A percentile compares a stretch with the other conserved stretches of the same genome.
These are phyloP conservation scores for Thecophora atra DNA, from an alignment of 2,888 invertebrate genomes.

Conservation along the genomic window DNA sequence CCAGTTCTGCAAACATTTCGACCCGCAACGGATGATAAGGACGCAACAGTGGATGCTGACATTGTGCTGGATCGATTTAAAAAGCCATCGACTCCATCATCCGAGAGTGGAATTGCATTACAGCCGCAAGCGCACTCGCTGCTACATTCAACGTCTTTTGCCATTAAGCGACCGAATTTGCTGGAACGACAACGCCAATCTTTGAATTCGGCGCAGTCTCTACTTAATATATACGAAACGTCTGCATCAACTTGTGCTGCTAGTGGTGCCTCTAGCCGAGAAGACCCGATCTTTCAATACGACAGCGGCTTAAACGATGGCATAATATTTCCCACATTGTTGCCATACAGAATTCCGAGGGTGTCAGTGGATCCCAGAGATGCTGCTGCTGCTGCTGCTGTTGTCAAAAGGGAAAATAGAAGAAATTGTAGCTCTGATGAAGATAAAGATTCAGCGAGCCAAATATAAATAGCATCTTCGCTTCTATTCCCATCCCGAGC, in stretches of 20 bases:
- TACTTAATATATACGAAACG: constrained; percentile 60
- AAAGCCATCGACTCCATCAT: constrained; percentile 37
- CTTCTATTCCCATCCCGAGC: constrained; percentile 18
- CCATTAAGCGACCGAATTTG: constrained; percentile 61
- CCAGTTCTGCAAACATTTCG: constrained; percentile 56
- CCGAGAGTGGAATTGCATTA: constrained; percentile 42
- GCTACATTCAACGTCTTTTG: constrained; percentile 62
- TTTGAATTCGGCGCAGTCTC: constrained; percentile 56
- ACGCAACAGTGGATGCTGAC: constrained; percentile 44
- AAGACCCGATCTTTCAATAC: constrained; percentile 66
- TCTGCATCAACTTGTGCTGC: constrained; percentile 42
- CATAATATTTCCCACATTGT: constrained; percentile 37
- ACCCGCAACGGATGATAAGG: constrained; percentile 42
- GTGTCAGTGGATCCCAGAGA: constrained; percentile 39
- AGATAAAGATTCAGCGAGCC: constrained; percentile 50
- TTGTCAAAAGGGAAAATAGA: constrained; percentile 11
- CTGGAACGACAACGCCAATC: constrained; percentile 51
- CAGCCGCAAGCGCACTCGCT: constrained; percentile 48
- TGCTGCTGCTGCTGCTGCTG: constrained; percentile 31
- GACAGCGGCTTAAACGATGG: constrained; percentile 51
- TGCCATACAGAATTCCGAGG: constrained; percentile 43
- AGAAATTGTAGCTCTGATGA: neutral
- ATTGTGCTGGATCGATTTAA: constrained; percentile 53
- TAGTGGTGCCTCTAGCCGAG: constrained; percentile 56
- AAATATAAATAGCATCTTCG: constrained; percentile 41